Conservation (phyloP, 2,113 vertebrate genomes). For the Benitochromis conjunctus region DNA sequence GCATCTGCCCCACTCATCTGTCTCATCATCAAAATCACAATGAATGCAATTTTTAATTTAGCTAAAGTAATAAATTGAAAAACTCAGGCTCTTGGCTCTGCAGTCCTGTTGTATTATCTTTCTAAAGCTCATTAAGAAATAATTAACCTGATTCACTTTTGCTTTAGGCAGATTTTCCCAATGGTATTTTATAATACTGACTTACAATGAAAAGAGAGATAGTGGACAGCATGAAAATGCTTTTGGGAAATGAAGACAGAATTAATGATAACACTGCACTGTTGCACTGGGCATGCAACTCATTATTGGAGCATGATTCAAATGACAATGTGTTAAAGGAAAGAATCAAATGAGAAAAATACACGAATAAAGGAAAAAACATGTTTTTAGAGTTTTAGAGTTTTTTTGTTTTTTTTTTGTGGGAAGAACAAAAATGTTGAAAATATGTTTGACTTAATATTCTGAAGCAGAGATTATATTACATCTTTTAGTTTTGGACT, state of each 20-base stretch:
- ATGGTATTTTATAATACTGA: slow-evolving; percentile 11
- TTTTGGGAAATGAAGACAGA: slow-evolving; percentile 49
- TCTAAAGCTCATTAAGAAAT: slow-evolving; percentile 61
- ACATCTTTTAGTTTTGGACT: neutral
- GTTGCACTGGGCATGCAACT: neutral
- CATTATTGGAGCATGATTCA: neutral
- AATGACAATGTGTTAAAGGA: neutral
- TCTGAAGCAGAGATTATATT: neutral
- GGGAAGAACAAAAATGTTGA: neutral
- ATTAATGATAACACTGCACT: slow-evolving; percentile 35
- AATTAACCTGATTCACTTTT: slow-evolving; percentile 63
- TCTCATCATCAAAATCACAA: neutral
- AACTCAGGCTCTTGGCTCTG: neutral
- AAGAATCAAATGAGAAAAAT: neutral
- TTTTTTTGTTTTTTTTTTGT: neutral
- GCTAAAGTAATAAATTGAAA: slow-evolving; percentile 28
- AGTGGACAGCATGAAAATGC: slow-evolving; percentile 36
- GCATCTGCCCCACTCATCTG: neutral
- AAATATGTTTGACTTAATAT: neutral
- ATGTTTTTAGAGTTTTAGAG: neutral
- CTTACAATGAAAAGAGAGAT: slow-evolving; percentile 31
- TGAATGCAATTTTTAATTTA: neutral
- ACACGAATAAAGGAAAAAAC: neutral
- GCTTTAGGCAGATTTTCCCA: slow-evolving; percentile 19
- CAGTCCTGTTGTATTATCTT: slow-evolving; percentile 27